phyloP scores from a whole-genome alignment of 2,797 vertebrate genomes.

The Vipera ursinii region DNA sequence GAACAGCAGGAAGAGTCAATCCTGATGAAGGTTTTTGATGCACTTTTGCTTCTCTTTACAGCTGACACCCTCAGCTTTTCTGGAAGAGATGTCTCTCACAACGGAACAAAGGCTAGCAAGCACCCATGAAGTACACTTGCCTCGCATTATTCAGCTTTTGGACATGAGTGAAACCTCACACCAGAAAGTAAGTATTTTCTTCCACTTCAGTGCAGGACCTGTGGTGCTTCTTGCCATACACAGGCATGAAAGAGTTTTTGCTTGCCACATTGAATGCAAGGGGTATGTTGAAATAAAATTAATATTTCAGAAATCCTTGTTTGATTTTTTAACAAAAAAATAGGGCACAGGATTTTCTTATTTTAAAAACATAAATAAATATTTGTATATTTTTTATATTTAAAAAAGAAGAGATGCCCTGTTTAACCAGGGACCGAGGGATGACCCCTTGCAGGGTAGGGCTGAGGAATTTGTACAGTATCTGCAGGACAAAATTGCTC shows the following conservation, averaged over 20 bases:
- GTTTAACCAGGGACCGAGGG: too few relatives aligned
- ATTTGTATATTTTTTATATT: neutral
- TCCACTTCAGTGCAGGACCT: neutral
- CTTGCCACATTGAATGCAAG: neutral
- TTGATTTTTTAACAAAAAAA: neutral
- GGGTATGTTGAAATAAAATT: neutral
- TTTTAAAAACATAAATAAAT: neutral
- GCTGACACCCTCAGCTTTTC: constrained; percentile 83
- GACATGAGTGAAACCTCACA: constrained; percentile 75
- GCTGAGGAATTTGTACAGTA: too few relatives aligned
- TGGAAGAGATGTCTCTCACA: constrained; percentile 81
- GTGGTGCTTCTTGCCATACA: neutral
- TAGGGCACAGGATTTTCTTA: neutral
- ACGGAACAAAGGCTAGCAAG: constrained; percentile 77
- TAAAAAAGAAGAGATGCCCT: neutral
- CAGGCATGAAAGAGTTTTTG: constrained; percentile 12
- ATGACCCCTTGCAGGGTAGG: too few relatives aligned
- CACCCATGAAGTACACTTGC: constrained; percentile 67
- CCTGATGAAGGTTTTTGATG: constrained; percentile 22
- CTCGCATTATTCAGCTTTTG: constrained; percentile 77
- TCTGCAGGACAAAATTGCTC: too few relatives aligned
- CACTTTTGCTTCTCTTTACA: constrained; percentile 64
- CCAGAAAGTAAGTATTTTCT: constrained; percentile 78
- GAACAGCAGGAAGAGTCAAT: constrained; percentile 50
- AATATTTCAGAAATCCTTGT: neutral